Percentiles rank a stretch among this genome's conserved stretches.
phyloP scores from a whole-genome alignment of 2,888 invertebrate species.

The Limnephilus rhombicus region DNA sequence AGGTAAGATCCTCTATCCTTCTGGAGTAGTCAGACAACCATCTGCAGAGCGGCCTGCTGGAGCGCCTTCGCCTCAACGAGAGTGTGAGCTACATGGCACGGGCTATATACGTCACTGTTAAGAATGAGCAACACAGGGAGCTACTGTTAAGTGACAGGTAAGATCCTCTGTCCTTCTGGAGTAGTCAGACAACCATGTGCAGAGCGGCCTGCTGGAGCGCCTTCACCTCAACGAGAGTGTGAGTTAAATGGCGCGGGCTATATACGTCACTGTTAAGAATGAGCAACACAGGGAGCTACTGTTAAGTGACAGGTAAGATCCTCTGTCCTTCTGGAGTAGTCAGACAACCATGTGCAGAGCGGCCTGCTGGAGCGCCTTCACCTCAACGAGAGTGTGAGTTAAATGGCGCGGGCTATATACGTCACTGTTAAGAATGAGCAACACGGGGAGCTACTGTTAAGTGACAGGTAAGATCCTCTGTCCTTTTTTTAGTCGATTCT shows the following conservation, averaged over 20 bases:
- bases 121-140: slow-evolving; percentile 88
- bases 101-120: slow-evolving; percentile 86
- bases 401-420: slow-evolving; percentile 86
- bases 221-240: slow-evolving; percentile 87
- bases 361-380: slow-evolving; percentile 82
- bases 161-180: slow-evolving; percentile 76
- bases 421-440: slow-evolving; percentile 88
- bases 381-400: slow-evolving; percentile 86
- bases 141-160: slow-evolving; percentile 87
- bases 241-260: slow-evolving; percentile 85
- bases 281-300: slow-evolving; percentile 90
- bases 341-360: slow-evolving; percentile 68
- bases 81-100: slow-evolving; percentile 87
- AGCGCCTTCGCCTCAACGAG: slow-evolving; percentile 84
- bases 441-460: slow-evolving; percentile 89
- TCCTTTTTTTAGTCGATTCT: slow-evolving; percentile 69
- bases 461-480: slow-evolving; percentile 81
- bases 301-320: slow-evolving; percentile 83
- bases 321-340: slow-evolving; percentile 75
- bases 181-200: slow-evolving; percentile 67
- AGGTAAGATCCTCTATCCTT: slow-evolving; percentile 78
- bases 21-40: slow-evolving; percentile 70
- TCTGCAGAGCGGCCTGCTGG: slow-evolving; percentile 75
- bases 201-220: slow-evolving; percentile 79
- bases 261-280: slow-evolving; percentile 85